Conservation (phyloP, 2,888 invertebrate species). For the Chalcis sispes region DNA sequence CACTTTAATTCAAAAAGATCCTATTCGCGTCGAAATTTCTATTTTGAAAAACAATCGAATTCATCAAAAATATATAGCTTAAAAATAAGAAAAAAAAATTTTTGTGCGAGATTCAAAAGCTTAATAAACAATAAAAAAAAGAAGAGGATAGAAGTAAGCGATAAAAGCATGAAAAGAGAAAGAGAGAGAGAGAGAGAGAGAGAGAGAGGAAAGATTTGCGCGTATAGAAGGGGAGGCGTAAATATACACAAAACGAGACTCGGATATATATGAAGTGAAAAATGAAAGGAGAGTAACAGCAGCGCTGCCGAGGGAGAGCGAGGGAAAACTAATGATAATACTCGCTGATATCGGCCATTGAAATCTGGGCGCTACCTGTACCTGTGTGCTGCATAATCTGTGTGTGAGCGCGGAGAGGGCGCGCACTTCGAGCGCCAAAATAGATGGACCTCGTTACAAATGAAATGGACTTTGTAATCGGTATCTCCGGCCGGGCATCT, state of each 20-base stretch:
- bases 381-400: slow-evolving; percentile 50
- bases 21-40: too few relatives aligned
- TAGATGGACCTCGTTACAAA: slow-evolving; percentile 76
- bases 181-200: background rate
- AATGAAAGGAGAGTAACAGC: slow-evolving; percentile 40
- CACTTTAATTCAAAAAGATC: too few relatives aligned
- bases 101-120: too few relatives aligned
- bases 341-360: slow-evolving; percentile 68
- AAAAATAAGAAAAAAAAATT: too few relatives aligned
- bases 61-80: too few relatives aligned
- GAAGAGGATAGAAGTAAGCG: too few relatives aligned
- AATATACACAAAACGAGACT: too few relatives aligned
- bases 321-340: slow-evolving; percentile 56
- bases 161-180: too few relatives aligned
- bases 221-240: background rate
- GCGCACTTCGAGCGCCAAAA: slow-evolving; percentile 70
- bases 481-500: slow-evolving; percentile 74
- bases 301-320: too few relatives aligned
- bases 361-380: slow-evolving; percentile 70
- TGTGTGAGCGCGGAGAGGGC: slow-evolving; percentile 44
- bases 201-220: background rate
- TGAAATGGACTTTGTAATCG: slow-evolving; percentile 76
- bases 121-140: too few relatives aligned
- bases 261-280: slow-evolving; percentile 33
- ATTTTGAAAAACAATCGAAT: too few relatives aligned